These are phyloP conservation scores for Parnassius mnemosyne DNA, from an alignment of 2,888 invertebrate species.

Conservation along the genomic window DNA sequence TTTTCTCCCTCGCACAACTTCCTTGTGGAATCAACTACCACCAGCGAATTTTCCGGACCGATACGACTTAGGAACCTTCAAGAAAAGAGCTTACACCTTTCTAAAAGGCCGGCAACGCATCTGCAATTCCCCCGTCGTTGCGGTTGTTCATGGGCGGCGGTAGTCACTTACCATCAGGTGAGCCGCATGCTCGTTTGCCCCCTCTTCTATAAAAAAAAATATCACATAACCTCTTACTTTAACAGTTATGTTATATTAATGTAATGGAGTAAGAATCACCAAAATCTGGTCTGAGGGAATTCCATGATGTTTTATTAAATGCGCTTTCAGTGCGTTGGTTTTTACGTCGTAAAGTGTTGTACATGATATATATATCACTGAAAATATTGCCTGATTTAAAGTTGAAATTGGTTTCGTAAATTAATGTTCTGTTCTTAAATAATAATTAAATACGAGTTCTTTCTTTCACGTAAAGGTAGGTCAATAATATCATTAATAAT, in stretches of 20 bases:
- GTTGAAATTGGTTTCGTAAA: neutral
- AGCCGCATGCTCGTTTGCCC: no score
- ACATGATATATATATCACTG: neutral
- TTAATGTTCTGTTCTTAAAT: neutral
- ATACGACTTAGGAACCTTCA: no score
- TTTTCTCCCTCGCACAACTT: no score
- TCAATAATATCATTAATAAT: neutral
- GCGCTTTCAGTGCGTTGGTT: constrained; percentile 3
- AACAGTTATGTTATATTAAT: neutral
- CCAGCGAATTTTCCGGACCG: no score
- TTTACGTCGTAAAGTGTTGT: neutral
- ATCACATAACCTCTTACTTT: neutral
- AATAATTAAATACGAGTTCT: neutral
- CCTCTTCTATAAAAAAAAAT: no score
- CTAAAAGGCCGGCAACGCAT: no score
- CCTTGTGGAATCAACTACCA: no score
- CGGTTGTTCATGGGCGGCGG: no score
- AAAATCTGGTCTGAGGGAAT: constrained; percentile 6
- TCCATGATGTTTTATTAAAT: constrained; percentile 1
- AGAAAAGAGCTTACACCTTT: no score
- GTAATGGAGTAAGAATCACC: neutral
- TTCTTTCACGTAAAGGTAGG: neutral
- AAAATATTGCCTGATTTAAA: constrained; percentile 1
- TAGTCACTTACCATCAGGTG: no score
- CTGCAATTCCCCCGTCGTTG: no score